Base-by-base conservation (phyloP, 1,140 invertebrate genomes). In the Chymomyza costata region DNA sequence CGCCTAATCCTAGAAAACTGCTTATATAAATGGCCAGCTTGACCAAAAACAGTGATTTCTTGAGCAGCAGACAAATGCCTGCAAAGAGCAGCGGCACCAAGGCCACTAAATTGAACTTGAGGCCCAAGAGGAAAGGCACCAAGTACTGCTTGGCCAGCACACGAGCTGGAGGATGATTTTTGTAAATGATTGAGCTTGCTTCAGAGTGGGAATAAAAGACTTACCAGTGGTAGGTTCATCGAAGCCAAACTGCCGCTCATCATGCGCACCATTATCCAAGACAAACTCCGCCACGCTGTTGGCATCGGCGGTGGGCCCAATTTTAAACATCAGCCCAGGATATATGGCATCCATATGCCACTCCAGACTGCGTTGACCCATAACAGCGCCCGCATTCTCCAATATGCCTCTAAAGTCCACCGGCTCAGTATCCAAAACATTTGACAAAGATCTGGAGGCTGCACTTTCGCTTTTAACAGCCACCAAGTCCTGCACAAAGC, bases 81-180 rank as follows among this genome's bases (percentile, higher is more conserved):
- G 91, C 92, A 53, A 94, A 91, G 0, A 93, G 63, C 47, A 94
- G 82, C 0, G 92, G 92, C 10, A 94, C 83, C 32, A 93, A 71
- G 0, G 92, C 92, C 0, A 91, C 88, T 31, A 93, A 71, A 57
- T 92, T 92, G 71, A 93, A 92, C 86, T 94, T 94, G 34, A 93
- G 88, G 6, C 92, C 92, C 16, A 93, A 85, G 0, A 94, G 87
- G 74, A 93, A 89, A 15, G 92, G 92, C 25, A 93, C 76, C 16
- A 93, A 55, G 40, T 93, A 87, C 59, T 91, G 90, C 46, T 89
- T 87, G 21, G 91, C 87, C 55, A 93, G 56, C n/a, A 92, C 67
- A 17, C 90, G 90, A 69, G 90, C 92, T 93, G 87, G 44, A 90
- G 90, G 37, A 15, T 8, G 11, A 45, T 37, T n/a, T 35, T 35